Evolutionary conservation across 92 coral and sea anemone species (phyloP).

Genomic region (Desmophyllum pertusum): DNA sequence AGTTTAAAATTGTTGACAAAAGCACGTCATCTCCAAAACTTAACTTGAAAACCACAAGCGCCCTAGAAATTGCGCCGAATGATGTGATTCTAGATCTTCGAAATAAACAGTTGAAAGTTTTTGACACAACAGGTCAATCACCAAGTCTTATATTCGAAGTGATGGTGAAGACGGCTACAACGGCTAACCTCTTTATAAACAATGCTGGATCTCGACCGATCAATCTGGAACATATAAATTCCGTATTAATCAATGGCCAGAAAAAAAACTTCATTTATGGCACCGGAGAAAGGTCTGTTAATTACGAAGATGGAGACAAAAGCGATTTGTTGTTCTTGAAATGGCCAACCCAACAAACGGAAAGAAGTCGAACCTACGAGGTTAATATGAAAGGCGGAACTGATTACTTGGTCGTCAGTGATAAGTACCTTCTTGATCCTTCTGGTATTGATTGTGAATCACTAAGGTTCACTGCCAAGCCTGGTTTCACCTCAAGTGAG

Average conservation of each 20-base stretch:
- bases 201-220: background rate
- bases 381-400: background rate
- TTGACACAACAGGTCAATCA: too few species aligned
- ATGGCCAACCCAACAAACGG: background rate
- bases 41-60: background rate
- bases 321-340: background rate
- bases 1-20: background rate
- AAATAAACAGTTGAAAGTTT: background rate
- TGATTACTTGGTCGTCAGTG: background rate
- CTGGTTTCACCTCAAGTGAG: background rate
- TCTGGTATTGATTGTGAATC: slow-evolving; percentile 15
- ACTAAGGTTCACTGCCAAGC: background rate
- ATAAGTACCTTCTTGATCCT: slow-evolving; percentile 8
- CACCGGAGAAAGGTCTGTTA: background rate
- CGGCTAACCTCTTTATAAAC: background rate
- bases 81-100: background rate
- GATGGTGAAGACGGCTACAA: background rate
- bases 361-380: too few species aligned
- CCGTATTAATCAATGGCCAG: too few species aligned
- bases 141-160: background rate
- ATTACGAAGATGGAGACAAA: background rate
- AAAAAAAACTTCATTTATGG: background rate
- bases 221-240: background rate
- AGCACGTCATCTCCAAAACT: background rate
- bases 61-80: background rate